phyloP scores from a whole-genome alignment of 35 echinoderm and acorn worm species.

The Ophiothrix spiculata region DNA sequence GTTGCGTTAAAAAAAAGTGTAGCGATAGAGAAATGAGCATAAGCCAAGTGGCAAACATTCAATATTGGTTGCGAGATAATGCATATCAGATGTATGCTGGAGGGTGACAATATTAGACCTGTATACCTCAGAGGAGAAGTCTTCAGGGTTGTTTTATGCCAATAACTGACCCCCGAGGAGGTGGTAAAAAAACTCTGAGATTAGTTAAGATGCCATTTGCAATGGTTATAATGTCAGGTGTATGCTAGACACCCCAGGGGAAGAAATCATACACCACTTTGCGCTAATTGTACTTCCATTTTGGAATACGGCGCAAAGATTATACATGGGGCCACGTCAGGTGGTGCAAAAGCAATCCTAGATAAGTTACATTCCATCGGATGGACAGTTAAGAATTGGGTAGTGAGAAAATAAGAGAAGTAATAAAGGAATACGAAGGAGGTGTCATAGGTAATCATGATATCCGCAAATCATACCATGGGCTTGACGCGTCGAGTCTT shows the following conservation, averaged over 20 bases:
- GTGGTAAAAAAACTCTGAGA: not conserved
- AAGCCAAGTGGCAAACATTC: not conserved
- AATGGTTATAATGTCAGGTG: conserved; percentile 12
- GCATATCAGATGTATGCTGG: not conserved
- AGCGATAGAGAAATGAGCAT: not conserved
- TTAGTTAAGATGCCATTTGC: conserved; percentile 11
- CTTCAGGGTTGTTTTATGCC: not conserved
- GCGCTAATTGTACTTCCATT: conserved; percentile 4
- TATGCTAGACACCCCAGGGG: not conserved
- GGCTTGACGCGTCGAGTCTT: conserved; percentile 6
- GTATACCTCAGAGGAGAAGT: not conserved
- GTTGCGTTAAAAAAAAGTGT: not conserved
- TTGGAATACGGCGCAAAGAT: not conserved
- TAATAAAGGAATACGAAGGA: not conserved
- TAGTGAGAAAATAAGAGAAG: not conserved
- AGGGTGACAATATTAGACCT: not conserved
- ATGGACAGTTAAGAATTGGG: not conserved
- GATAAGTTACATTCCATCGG: not conserved
- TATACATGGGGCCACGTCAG: not conserved
- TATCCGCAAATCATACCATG: not conserved
- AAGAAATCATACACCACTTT: conserved; percentile 7
- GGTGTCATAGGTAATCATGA: conserved; percentile 12
- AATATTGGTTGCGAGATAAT: not conserved
- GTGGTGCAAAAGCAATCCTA: not conserved
- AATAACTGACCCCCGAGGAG: not conserved